phyloP scores from a whole-genome alignment of 2,797 vertebrate species.

The Eulemur coronatus region DNA sequence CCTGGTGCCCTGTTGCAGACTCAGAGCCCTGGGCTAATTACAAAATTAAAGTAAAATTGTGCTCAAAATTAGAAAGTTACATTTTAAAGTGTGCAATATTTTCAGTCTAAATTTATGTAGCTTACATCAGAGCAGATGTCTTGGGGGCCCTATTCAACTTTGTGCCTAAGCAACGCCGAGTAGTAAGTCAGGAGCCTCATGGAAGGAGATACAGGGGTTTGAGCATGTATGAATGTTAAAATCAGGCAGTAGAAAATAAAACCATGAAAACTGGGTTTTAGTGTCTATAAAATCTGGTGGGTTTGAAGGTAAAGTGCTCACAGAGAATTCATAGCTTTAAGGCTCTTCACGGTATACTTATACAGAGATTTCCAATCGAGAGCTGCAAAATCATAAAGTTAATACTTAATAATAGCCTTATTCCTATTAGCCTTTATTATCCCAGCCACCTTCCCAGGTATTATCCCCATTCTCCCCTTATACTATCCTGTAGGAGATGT shows the following conservation, averaged over 20 bases:
- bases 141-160: not conserved
- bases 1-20: fast-evolving
- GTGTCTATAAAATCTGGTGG: not conserved
- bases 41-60: not conserved
- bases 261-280: not conserved
- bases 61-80: not conserved
- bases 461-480: not conserved
- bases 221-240: not conserved
- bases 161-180: fast-evolving
- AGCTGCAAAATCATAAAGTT: not conserved
- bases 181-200: not conserved
- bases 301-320: not conserved
- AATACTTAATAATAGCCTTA: not conserved
- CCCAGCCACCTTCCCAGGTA: not conserved
- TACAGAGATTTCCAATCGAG: not conserved
- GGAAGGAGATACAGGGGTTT: not conserved
- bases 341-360: not conserved
- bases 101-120: not conserved
- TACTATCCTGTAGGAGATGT: not conserved
- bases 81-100: not conserved
- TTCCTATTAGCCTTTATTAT: not conserved
- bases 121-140: not conserved
- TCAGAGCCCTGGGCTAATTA: not conserved
- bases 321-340: not conserved
- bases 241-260: not conserved